Evolutionary conservation across 2,888 invertebrate genomes (phyloP).

Genomic region (Beris chalybata): DNA sequence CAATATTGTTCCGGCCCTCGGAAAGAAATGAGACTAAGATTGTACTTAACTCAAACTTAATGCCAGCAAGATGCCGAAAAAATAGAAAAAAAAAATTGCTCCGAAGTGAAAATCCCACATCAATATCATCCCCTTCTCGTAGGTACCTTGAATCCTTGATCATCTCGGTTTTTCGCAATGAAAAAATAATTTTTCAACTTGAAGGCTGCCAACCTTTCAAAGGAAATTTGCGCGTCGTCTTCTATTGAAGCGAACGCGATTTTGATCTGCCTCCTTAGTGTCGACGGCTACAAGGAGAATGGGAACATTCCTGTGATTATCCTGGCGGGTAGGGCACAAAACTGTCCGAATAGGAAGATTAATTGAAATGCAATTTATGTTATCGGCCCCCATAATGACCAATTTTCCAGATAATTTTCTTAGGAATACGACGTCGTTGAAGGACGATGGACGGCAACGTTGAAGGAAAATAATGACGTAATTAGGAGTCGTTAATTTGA

Average conservation of each 20-base stretch:
- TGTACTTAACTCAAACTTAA: too few species aligned
- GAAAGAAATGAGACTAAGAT: too few species aligned
- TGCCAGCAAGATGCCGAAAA: too few species aligned
- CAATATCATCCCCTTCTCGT: neutral
- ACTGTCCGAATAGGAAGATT: slow-evolving; percentile 22
- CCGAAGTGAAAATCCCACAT: too few species aligned
- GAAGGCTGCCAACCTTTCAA: neutral
- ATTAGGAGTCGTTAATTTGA: too few species aligned
- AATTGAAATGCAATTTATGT: slow-evolving; percentile 27
- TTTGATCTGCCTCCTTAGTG: slow-evolving; percentile 8
- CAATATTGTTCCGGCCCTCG: neutral
- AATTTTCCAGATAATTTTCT: slow-evolving; percentile 23
- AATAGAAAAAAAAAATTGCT: too few species aligned
- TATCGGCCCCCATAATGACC: slow-evolving; percentile 19
- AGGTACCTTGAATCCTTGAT: neutral
- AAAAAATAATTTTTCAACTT: slow-evolving; percentile 17
- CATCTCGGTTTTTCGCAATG: neutral
- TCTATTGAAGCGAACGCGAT: slow-evolving; percentile 5
- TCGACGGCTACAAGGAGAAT: slow-evolving; percentile 6
- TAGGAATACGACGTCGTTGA: neutral
- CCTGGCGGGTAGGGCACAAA: slow-evolving; percentile 2
- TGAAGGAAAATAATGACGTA: too few species aligned
- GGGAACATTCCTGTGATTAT: neutral
- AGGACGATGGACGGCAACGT: too few species aligned
- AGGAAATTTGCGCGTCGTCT: neutral